phyloP scores from a whole-genome alignment of 2,888 invertebrate genomes.

The Drosophila mercatorum region DNA sequence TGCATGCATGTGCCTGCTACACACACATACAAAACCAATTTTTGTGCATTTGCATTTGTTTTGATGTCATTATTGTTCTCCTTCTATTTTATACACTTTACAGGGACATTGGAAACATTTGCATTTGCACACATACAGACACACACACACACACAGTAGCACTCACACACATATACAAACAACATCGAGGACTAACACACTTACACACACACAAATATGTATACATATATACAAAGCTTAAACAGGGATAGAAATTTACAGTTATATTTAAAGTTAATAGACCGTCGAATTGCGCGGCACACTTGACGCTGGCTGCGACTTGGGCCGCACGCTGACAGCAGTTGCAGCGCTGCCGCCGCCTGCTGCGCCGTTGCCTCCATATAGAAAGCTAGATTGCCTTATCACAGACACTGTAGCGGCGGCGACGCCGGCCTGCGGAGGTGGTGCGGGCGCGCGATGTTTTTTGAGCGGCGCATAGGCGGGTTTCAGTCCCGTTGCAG shows the following conservation, averaged over 20 bases:
- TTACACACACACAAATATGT: slow-evolving; percentile 31
- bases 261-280: slow-evolving; percentile 41
- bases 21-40: not conserved
- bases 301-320: slow-evolving; percentile 55
- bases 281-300: slow-evolving; percentile 66
- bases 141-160: slow-evolving; percentile 8
- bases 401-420: slow-evolving; percentile 82
- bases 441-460: slow-evolving; percentile 81
- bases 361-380: slow-evolving; percentile 65
- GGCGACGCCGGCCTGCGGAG: slow-evolving; percentile 81
- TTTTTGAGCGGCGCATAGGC: slow-evolving; percentile 79
- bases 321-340: slow-evolving; percentile 51
- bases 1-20: not conserved
- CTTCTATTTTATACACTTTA: slow-evolving; percentile 43
- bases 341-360: slow-evolving; percentile 20
- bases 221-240: slow-evolving; percentile 54
- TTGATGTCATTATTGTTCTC: slow-evolving; percentile 30
- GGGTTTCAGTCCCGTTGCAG: slow-evolving; percentile 65
- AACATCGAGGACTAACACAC: slow-evolving; percentile 18
- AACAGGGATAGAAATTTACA: slow-evolving; percentile 34
- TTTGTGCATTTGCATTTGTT: slow-evolving; percentile 10
- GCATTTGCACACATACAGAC: slow-evolving; percentile 5
- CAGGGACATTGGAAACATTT: slow-evolving; percentile 26
- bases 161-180: slow-evolving; percentile 9
- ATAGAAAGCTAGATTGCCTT: slow-evolving; percentile 81